A percentile compares a stretch with the other conserved stretches of the same genome.
These are phyloP conservation scores for Macrotus californicus DNA, from an alignment of 2,113 vertebrate genomes.

Conservation along the genomic window DNA sequence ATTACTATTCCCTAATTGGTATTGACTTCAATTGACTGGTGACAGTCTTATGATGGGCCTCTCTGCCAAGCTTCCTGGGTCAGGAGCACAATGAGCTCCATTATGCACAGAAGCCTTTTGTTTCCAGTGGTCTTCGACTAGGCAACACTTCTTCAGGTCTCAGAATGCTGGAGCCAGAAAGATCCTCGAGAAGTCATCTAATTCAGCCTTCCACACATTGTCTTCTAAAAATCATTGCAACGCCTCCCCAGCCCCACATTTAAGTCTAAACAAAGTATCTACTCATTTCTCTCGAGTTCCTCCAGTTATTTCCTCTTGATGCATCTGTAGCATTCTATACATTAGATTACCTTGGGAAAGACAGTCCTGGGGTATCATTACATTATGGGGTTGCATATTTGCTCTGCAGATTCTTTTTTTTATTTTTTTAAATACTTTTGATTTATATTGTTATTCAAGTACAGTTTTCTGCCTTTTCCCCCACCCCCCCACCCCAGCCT, in stretches of 20 bases:
- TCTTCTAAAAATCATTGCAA: not conserved
- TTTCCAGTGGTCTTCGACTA: constrained; percentile 51
- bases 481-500: no score
- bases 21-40: constrained; percentile 78
- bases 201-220: not conserved
- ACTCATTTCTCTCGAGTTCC: not conserved
- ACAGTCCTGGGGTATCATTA: not conserved
- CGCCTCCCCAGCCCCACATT: not conserved
- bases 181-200: constrained; percentile 40
- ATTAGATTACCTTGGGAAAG: not conserved
- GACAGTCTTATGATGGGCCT: constrained; percentile 76
- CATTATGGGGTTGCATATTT: not conserved
- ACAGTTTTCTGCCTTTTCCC: no score
- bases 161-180: not conserved
- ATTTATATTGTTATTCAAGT: no score
- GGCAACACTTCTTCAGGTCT: not conserved
- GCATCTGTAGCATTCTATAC: not conserved
- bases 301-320: not conserved
- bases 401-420: not conserved
- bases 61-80: constrained; percentile 71
- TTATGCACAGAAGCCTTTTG: constrained; percentile 57
- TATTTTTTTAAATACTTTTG: not conserved
- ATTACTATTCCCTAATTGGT: constrained; percentile 83
- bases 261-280: not conserved
- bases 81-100: constrained; percentile 70